Conservation (phyloP, 2,888 invertebrate species). For the Rutpela maculata region DNA sequence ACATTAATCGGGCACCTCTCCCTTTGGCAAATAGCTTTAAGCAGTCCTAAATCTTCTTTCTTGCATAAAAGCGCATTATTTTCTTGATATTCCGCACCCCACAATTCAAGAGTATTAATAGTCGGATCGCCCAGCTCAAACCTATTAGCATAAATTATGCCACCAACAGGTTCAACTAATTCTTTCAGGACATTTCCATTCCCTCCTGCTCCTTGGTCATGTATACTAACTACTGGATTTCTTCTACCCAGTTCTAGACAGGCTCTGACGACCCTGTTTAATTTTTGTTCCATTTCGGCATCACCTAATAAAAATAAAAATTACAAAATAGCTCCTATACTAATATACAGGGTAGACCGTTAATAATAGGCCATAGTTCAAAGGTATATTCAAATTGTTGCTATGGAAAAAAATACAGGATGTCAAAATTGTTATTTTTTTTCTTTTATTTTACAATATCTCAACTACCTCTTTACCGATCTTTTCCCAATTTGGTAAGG, state of each 20-base stretch:
- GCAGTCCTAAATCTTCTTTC: slow-evolving; percentile 78
- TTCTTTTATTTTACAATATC: too few relatives aligned
- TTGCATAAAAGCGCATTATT: slow-evolving; percentile 92
- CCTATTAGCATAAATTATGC: slow-evolving; percentile 89
- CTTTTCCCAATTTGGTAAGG: too few relatives aligned
- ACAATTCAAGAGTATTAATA: slow-evolving; percentile 93
- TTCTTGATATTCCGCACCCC: slow-evolving; percentile 99
- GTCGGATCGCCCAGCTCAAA: slow-evolving; percentile 97
- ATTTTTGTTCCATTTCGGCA: slow-evolving; percentile 98
- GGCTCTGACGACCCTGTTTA: slow-evolving; percentile 94
- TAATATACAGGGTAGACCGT: too few relatives aligned
- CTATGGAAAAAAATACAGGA: too few relatives aligned
- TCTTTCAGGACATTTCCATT: slow-evolving; percentile 98
- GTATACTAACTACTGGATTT: slow-evolving; percentile 96
- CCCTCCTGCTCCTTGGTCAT: slow-evolving; percentile 99
- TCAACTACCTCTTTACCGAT: too few relatives aligned
- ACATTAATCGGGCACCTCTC: slow-evolving; percentile 94
- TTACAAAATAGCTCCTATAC: neutral
- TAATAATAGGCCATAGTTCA: too few relatives aligned
- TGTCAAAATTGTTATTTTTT: too few relatives aligned
- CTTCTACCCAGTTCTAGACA: slow-evolving; percentile 88
- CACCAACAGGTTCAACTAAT: slow-evolving; percentile 95
- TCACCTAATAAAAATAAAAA: slow-evolving; percentile 77
- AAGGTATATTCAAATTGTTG: too few relatives aligned
- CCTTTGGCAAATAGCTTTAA: slow-evolving; percentile 85